Evolutionary conservation across 1,140 invertebrate genomes (phyloP), one percentile per base, ranked within the genome.

Genomic region (Drosophila suzukii): DNA sequence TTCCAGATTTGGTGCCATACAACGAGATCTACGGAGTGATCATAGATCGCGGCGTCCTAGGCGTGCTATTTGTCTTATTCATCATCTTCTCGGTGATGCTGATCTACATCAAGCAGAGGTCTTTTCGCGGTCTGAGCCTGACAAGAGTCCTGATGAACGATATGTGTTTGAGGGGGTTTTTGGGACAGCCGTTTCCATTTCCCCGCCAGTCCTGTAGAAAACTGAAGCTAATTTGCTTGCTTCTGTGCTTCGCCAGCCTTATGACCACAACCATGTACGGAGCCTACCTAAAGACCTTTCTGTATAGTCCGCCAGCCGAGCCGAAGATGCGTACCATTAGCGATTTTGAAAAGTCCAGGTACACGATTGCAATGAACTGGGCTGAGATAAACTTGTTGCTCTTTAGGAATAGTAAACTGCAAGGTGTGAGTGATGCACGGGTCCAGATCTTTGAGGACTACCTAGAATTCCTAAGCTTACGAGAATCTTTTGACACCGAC

Each of bases 111-210:
- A 34, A 72, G 20, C 6, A 47, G 0, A 34, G 66, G 54, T 68
- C 57, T 15, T 86, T 71, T 70, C 39, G 39, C 0, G 15, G 34
- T 0, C n/a, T 86, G 0, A 81, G 47, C n/a, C 20, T 78, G 7
- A 3, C 7, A 3, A 46, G 65, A 4, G 3, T 86, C 4, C 43
- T 85, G 27, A 32, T 85, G 5, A 82, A 82, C n/a, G 78, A 86
- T 27, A 66, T 49, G n/a, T 60, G 70, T 20, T 11, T 90, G 6
- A 74, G 86, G 7, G 82, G 82, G 6, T 12, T 90, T 3, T 3
- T 90, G 13, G 82, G 67, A 0, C 88, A 90, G 17, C 38, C 79
- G 0, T 88, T 71, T 27, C 81, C 76, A 0, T 51, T 78, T 55
- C 51, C 66, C 0, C n/a, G 8, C 0, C 20, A 54, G 4, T 53